Evolutionary conservation across 1,140 invertebrate genomes (phyloP), one percentile per base, ranked within the genome.

Genomic region (Drosophila sulfurigaster): DNA sequence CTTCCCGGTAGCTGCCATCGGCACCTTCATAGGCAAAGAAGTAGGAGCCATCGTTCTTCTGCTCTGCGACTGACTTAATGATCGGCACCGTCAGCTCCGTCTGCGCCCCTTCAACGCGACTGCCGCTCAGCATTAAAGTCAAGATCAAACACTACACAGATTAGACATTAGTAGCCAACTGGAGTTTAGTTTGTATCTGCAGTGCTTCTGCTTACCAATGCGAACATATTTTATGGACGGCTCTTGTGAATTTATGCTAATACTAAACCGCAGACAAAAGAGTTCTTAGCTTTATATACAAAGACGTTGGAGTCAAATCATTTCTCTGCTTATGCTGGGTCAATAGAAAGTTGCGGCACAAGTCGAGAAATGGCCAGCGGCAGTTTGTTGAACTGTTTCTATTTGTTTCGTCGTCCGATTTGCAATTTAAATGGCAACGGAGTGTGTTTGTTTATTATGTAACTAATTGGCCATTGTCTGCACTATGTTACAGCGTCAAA

Each of bases 1-100:
- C 91, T 58, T 92, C 78, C 52, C 91, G 91, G 45, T 80, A 86
- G 52, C 58, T 87, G 68, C 91, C 78, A 79, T 92, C 90, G 35
- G 77, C 82, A 11, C 66, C 60, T 66, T 92, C 90, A 54, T 81
- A 92, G 28, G 60, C 60, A 72, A 91, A 92, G 56, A 78, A 78
- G 45, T 91, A 92, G 25, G 91, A 91, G 35, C 91, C 91, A 64
- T 92, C 91, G 30, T 63, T 74, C n/a, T 88, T 78, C 20, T 86
- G 79, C 35, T 91, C 74, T 6, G 70, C 78, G 25, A 78, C 20
- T 11, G 74, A 92, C 46, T 78, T 79, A 6, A 92, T 60, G 41
- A 92, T 82, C 38, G 87, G 72, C 63, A 87, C 74, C 79, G n/a
- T n/a, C n/a, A 56, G 59, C 69, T 35, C 45, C 64, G 54, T 35